phyloP scores from a whole-genome alignment of 2,797 vertebrate species.

The Cyprinella venusta region DNA sequence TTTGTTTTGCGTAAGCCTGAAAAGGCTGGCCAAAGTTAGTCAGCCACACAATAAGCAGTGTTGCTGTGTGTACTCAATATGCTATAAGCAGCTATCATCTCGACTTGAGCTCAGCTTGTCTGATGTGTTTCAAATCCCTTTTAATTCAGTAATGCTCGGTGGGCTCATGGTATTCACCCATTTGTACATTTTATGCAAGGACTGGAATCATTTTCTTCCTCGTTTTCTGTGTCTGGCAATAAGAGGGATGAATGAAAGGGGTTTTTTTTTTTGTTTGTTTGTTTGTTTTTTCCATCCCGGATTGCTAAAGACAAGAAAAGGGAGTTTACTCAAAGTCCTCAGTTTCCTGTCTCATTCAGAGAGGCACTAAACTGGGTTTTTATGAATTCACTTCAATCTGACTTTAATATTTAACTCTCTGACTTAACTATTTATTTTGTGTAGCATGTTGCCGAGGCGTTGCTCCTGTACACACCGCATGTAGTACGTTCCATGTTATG shows the following conservation, averaged over 20 bases:
- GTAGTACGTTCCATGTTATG: constrained; percentile 71
- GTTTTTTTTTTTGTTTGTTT: not conserved
- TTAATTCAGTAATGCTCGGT: constrained; percentile 44
- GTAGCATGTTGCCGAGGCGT: constrained; percentile 66
- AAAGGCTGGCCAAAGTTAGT: constrained; percentile 19
- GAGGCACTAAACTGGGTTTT: constrained; percentile 24
- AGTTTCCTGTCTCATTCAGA: not conserved
- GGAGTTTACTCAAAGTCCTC: constrained; percentile 34
- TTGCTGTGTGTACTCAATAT: constrained; percentile 29
- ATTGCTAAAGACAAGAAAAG: not conserved
- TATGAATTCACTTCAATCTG: constrained; percentile 42
- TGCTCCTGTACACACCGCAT: constrained; percentile 62
- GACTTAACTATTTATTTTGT: constrained; percentile 78
- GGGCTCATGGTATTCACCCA: constrained; percentile 44
- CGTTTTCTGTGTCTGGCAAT: constrained; percentile 39
- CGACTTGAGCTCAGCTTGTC: constrained; percentile 15
- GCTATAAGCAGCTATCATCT: constrained; percentile 41
- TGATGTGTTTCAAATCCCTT: constrained; percentile 5
- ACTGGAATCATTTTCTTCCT: constrained; percentile 70
- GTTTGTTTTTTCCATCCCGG: not conserved
- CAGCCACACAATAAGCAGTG: constrained; percentile 31
- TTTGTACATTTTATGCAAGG: constrained; percentile 65
- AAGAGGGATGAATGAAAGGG: not conserved
- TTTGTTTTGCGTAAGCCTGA: not conserved
- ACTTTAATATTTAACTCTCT: constrained; percentile 74